Evolutionary conservation across 2,797 vertebrate genomes (phyloP), one percentile per base, ranked within the genome.

Genomic region (Threskiornis aethiopicus): DNA sequence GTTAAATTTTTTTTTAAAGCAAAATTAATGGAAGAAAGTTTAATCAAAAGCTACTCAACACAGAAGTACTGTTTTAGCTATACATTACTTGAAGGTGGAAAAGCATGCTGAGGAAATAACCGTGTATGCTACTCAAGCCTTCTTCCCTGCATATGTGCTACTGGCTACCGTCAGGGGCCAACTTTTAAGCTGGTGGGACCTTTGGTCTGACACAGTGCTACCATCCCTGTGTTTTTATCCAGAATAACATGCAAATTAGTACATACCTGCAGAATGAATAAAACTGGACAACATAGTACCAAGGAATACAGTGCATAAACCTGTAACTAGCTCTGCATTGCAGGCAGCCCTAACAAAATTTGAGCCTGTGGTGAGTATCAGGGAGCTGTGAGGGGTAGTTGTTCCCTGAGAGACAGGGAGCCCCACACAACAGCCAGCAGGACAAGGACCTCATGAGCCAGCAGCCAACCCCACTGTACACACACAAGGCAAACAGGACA

Each of bases 351-450:
- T 16, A 0, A 8, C 19, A 93, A 47, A 81, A 41, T 16, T 7
- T 1, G 0, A 46, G 24, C 11, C 21, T 2, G 4, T 4, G 3
- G 14, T 13, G 6, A 52, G 10, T 3, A 37, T 4, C 3, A 46
- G 42, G 26, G 15, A 81, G 16, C 33, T 35, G 5, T 5, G 6
- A 62, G 14, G 9, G 9, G 4, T 11, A 81, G 29, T 14, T 77
- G 9, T 5, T 85, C 26, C 11, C 25, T 5, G 3, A 52, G 13
- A 35, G 9, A 39, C 17, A 62, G 8, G 12, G 55, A 87, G 59
- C n/a, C 58, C 37, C n/a, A 37, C 22, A 9, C 19, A 42, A 44
- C 11, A 87, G 19, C 41, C 83, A 71, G 22, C 29, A 84, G 79
- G 52, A 49, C 51, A 90, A 76, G 59, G 64, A 80, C 64, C 42